phyloP scores from a whole-genome alignment of 2,888 invertebrate genomes.

The Dryadula phaetusa region DNA sequence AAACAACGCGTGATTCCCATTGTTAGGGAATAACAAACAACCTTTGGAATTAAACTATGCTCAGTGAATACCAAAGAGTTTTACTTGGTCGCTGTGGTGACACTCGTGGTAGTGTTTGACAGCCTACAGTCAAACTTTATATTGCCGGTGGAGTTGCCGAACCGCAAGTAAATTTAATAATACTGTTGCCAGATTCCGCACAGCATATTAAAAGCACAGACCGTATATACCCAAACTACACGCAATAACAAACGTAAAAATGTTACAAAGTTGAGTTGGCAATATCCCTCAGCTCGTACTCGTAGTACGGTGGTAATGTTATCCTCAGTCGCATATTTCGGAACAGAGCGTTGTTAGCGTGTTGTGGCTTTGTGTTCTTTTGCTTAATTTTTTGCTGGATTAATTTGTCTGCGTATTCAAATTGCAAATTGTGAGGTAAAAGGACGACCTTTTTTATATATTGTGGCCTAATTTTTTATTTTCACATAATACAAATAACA shows the following conservation, averaged over 20 bases:
- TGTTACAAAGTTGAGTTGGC: conserved; percentile 54
- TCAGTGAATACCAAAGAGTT: conserved; percentile 69
- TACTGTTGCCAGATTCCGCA: conserved; percentile 35
- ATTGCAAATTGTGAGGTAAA: conserved; percentile 80
- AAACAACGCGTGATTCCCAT: conserved; percentile 81
- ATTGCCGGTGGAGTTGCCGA: conserved; percentile 30
- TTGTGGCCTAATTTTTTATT: conserved; percentile 52
- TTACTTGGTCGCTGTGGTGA: conserved; percentile 50
- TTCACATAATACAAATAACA: conserved; percentile 46
- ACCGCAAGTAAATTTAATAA: conserved; percentile 45
- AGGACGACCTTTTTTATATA: conserved; percentile 68
- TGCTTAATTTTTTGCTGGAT: conserved; percentile 75
- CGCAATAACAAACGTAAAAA: conserved; percentile 50
- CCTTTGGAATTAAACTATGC: conserved; percentile 79
- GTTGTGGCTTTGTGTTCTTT: conserved; percentile 69
- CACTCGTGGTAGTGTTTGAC: conserved; percentile 50
- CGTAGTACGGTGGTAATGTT: conserved; percentile 54
- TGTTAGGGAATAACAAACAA: conserved; percentile 79
- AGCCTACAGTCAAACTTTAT: conserved; percentile 36
- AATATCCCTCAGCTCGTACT: conserved; percentile 46
- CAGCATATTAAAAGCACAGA: conserved; percentile 45
- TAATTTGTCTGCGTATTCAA: conserved; percentile 82
- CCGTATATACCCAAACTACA: conserved; percentile 39
- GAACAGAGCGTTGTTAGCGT: conserved; percentile 62
- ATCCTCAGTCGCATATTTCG: conserved; percentile 71